Conservation (phyloP, 2,888 invertebrate species). For the Lordiphosa andalusiaca region DNA sequence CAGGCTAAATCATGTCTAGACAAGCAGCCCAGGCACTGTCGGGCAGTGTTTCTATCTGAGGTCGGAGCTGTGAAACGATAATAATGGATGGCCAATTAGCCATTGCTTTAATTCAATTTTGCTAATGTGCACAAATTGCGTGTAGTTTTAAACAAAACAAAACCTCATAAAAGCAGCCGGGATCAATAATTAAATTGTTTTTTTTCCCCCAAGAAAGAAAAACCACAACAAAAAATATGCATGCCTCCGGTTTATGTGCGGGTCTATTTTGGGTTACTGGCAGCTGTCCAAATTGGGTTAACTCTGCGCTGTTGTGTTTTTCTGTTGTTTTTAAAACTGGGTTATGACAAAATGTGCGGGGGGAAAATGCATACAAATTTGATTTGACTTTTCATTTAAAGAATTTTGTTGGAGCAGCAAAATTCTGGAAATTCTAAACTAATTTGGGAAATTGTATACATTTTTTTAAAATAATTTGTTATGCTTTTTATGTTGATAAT, state of each 20-base stretch:
- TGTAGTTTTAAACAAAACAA: constrained; percentile 10
- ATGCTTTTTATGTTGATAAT: no score
- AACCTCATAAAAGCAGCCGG: background rate
- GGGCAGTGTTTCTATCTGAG: background rate
- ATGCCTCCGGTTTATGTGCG: constrained; percentile 9
- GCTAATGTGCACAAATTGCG: constrained; percentile 4
- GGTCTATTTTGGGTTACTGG: constrained; percentile 10
- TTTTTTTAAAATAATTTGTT: no score
- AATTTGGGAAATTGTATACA: no score
- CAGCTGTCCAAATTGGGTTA: constrained; percentile 22
- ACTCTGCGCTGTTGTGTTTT: background rate
- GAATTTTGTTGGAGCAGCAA: no score
- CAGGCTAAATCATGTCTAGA: constrained; percentile 63
- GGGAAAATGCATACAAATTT: no score
- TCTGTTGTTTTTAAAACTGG: no score
- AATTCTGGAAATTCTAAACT: no score
- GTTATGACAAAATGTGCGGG: no score
- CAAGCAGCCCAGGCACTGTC: constrained; percentile 22
- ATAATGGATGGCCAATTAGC: constrained; percentile 51
- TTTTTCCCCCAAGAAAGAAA: constrained; percentile 1
- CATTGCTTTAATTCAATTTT: constrained; percentile 49
- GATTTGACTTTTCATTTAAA: no score
- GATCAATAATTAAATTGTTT: constrained; percentile 11
- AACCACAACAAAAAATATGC: constrained; percentile 10
- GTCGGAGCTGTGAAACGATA: no score